phyloP scores from a whole-genome alignment of 2,797 vertebrate genomes.

The Sus cebifrons region DNA sequence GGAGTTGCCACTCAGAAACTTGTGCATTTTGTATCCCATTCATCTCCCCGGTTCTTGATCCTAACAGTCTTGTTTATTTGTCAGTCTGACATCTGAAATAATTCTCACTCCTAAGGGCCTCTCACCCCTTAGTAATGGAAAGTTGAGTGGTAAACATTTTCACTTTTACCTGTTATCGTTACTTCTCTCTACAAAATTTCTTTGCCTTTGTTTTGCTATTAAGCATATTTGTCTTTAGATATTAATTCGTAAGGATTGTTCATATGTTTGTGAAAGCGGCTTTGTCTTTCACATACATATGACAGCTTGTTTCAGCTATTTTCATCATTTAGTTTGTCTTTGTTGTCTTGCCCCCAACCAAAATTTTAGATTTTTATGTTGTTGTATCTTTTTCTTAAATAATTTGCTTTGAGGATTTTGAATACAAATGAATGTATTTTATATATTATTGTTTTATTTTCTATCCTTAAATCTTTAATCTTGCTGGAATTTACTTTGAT shows the following conservation, averaged over 20 bases:
- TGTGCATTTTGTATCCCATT: background rate
- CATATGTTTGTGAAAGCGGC: background rate
- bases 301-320: background rate
- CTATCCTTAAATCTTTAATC: background rate
- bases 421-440: conserved; percentile 32
- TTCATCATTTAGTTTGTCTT: background rate
- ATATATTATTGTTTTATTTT: background rate
- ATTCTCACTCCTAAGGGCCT: background rate
- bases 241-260: background rate
- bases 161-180: background rate
- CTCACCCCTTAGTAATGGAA: background rate
- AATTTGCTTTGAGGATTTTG: background rate
- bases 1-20: background rate
- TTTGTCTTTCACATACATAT: background rate
- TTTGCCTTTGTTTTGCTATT: conserved; percentile 1
- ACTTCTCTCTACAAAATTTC: background rate
- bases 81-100: background rate
- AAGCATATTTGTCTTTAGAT: background rate
- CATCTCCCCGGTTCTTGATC: background rate
- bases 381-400: background rate
- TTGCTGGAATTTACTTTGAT: conserved; percentile 2
- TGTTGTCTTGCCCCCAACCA: background rate
- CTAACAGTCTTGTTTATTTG: background rate
- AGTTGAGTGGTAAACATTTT: background rate
- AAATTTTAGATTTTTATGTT: conserved; percentile 31